These are phyloP conservation scores for Brachionus rubens DNA, from an alignment of 1,140 invertebrate species.

Conservation along the genomic window DNA sequence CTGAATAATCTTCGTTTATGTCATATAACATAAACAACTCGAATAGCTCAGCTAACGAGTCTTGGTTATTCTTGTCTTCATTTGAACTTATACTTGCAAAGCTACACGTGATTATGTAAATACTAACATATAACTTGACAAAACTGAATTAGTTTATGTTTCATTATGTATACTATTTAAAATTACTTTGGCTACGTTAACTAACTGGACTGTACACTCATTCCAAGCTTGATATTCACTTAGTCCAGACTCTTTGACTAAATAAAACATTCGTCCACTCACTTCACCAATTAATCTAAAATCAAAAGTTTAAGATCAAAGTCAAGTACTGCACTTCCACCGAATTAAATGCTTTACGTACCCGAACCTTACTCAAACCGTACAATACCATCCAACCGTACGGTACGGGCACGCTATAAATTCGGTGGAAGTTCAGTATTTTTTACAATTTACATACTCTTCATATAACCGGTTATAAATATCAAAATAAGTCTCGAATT, in stretches of 20 bases:
- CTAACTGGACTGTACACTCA: slow-evolving; percentile 14
- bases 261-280: neutral
- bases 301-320: neutral
- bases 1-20: slow-evolving; percentile 11
- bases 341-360: no score
- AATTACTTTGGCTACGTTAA: slow-evolving; percentile 33
- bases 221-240: slow-evolving; percentile 19
- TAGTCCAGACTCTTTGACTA: slow-evolving; percentile 14
- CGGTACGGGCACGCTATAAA: no score
- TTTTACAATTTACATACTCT: no score
- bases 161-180: neutral
- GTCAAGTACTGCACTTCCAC: no score
- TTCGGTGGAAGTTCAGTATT: no score
- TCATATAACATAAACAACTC: slow-evolving; percentile 26
- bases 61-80: neutral
- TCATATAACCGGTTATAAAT: slow-evolving; percentile 11
- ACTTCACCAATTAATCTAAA: slow-evolving; percentile 13
- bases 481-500: slow-evolving; percentile 24
- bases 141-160: neutral
- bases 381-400: no score
- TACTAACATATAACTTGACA: slow-evolving; percentile 7
- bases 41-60: neutral
- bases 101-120: slow-evolving; percentile 1
- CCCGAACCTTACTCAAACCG: no score
- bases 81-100: neutral